Percentiles rank a stretch among this genome's conserved stretches.
These are phyloP conservation scores for Dione juno DNA, from an alignment of 2,888 invertebrate genomes.

Conservation along the genomic window DNA sequence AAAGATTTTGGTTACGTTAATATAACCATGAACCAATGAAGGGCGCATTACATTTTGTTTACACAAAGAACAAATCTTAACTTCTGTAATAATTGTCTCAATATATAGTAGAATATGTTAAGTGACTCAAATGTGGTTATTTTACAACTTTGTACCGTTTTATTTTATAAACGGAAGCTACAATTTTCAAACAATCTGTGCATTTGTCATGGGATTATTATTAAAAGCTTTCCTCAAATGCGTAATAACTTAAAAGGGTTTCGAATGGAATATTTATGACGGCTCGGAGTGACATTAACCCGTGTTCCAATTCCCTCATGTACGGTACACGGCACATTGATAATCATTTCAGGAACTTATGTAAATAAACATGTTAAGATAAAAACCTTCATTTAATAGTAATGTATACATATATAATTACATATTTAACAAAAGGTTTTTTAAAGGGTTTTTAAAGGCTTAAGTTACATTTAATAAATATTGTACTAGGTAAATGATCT, in stretches of 20 bases:
- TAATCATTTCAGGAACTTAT: slow-evolving; percentile 37
- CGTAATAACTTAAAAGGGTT: slow-evolving; percentile 65
- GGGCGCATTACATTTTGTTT: neutral
- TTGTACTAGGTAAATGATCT: too few relatives aligned
- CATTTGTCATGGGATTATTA: slow-evolving; percentile 37
- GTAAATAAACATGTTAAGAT: slow-evolving; percentile 28
- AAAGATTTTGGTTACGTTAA: neutral
- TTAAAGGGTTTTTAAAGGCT: too few relatives aligned
- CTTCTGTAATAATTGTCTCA: neutral
- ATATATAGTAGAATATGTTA: neutral
- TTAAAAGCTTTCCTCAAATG: slow-evolving; percentile 51
- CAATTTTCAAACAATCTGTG: slow-evolving; percentile 26
- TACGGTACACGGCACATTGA: slow-evolving; percentile 45
- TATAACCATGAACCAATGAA: too few relatives aligned
- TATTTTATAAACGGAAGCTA: slow-evolving; percentile 13
- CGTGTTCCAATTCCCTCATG: slow-evolving; percentile 70
- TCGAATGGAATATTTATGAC: slow-evolving; percentile 73
- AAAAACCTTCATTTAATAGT: slow-evolving; percentile 3
- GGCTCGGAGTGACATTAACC: slow-evolving; percentile 68
- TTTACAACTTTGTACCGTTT: slow-evolving; percentile 8
- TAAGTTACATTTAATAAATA: too few relatives aligned
- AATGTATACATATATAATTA: too few relatives aligned
- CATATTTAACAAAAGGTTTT: too few relatives aligned
- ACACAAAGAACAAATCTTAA: neutral
- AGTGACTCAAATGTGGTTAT: neutral